Conservation (phyloP, 1,140 invertebrate species). For the Cotesia chilonis region DNA sequence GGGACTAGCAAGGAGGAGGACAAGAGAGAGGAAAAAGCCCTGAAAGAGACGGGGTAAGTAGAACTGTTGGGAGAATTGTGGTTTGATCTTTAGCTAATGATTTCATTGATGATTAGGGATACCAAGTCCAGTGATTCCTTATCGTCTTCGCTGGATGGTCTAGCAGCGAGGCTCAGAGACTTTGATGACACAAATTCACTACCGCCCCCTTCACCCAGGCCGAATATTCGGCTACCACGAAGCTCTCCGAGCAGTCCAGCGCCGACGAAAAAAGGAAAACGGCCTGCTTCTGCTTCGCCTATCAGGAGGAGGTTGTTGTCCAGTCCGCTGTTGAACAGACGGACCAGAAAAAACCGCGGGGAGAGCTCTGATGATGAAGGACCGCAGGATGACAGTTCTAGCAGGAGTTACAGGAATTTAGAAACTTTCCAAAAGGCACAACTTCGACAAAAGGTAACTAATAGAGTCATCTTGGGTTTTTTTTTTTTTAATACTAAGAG, state of each 20-base stretch:
- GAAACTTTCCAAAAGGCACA: conserved; percentile 96
- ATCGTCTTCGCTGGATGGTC: conserved; percentile 60
- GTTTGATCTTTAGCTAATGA: not conserved
- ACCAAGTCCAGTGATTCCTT: conserved; percentile 59
- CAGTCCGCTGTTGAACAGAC: conserved; percentile 80
- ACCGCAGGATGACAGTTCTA: conserved; percentile 69
- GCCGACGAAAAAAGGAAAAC: conserved; percentile 75
- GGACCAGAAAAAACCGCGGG: conserved; percentile 77
- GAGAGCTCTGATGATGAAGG: conserved; percentile 90
- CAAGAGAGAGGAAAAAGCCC: conserved; percentile 15
- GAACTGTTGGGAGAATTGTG: too few relatives aligned
- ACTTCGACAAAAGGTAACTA: conserved; percentile 85
- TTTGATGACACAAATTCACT: conserved; percentile 61
- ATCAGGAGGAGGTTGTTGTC: conserved; percentile 79
- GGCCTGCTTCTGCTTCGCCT: conserved; percentile 81
- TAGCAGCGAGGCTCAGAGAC: conserved; percentile 58
- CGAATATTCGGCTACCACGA: conserved; percentile 69
- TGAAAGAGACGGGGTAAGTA: conserved; percentile 1
- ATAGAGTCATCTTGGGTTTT: not conserved
- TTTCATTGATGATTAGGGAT: conserved; percentile 9
- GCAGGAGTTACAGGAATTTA: conserved; percentile 81
- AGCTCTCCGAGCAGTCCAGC: conserved; percentile 77
- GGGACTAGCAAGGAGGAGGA: conserved; percentile 26
- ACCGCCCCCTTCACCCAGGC: conserved; percentile 62
- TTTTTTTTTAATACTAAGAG: not conserved